Percentiles rank a stretch among this genome's conserved stretches.
Conservation (phyloP, 2,888 invertebrate genomes). For the Yponomeuta malinellus region DNA sequence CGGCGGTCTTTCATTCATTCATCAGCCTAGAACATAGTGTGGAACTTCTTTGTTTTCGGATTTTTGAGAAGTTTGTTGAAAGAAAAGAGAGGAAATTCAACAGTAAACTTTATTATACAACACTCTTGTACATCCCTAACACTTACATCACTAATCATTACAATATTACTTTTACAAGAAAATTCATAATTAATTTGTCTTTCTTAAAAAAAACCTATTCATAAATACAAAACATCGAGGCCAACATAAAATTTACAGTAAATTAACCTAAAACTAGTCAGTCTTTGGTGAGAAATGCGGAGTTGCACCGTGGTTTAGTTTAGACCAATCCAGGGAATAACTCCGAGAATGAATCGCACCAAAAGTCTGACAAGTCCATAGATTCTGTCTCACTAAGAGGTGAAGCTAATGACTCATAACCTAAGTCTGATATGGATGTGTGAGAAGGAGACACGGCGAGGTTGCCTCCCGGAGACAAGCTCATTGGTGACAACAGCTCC, state of each 20-base stretch:
- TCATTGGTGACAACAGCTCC: constrained; percentile 66
- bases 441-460: constrained; percentile 59
- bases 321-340: constrained; percentile 84
- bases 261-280: constrained; percentile 50
- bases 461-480: constrained; percentile 45
- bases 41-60: background rate
- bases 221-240: background rate
- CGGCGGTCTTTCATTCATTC: constrained; percentile 24
- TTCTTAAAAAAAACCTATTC: constrained; percentile 15
- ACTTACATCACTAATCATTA: constrained; percentile 5
- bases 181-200: constrained; percentile 12
- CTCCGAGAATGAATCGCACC: constrained; percentile 86
- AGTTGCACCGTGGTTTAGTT: constrained; percentile 32
- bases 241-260: background rate
- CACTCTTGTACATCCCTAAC: constrained; percentile 10
- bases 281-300: constrained; percentile 61
- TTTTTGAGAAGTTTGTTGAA: constrained; percentile 6
- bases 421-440: constrained; percentile 62
- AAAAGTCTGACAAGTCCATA: constrained; percentile 77
- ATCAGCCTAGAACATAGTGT: background rate
- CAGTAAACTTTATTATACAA: constrained; percentile 26
- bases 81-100: constrained; percentile 21
- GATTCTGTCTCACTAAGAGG: constrained; percentile 66
- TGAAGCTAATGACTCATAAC: constrained; percentile 67
- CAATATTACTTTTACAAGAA: constrained; percentile 6